Evolutionary conservation across 35 echinoderm and acorn worm genomes (phyloP).

Genomic region (Lytechinus pictus): DNA sequence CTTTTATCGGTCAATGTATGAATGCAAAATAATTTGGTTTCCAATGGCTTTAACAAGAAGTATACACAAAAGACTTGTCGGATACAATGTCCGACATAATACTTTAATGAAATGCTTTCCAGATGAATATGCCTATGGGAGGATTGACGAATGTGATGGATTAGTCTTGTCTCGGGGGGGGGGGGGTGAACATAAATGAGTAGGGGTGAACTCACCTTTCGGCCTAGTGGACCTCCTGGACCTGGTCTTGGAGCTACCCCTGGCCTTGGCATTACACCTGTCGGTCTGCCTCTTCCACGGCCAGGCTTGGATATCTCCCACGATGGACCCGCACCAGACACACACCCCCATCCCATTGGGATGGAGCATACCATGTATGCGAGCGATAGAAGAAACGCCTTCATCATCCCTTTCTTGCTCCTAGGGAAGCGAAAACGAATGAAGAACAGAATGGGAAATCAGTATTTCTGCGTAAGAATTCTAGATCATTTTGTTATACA

Average conservation of each 20-base stretch:
- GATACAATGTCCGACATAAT: neutral
- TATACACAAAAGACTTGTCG: too few relatives aligned
- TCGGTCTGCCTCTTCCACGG: neutral
- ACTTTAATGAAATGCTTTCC: neutral
- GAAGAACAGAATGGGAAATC: too few relatives aligned
- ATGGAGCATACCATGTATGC: neutral
- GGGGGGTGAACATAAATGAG: too few relatives aligned
- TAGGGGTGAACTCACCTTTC: neutral
- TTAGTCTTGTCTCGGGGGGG: neutral
- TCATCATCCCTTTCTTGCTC: neutral
- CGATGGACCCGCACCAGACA: neutral
- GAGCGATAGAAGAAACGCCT: neutral
- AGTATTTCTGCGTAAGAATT: too few relatives aligned
- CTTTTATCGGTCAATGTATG: too few relatives aligned
- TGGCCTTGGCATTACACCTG: neutral
- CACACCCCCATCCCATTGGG: neutral
- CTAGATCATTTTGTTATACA: too few relatives aligned
- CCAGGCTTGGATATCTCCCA: neutral
- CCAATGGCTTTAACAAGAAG: neutral
- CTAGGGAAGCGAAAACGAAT: neutral
- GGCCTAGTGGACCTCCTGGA: neutral
- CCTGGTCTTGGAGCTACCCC: neutral
- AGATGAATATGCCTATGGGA: neutral
- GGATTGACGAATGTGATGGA: too few relatives aligned
- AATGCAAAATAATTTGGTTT: too few relatives aligned